phyloP scores from a whole-genome alignment of 2,113 vertebrate species.

The Callionymus lyra region DNA sequence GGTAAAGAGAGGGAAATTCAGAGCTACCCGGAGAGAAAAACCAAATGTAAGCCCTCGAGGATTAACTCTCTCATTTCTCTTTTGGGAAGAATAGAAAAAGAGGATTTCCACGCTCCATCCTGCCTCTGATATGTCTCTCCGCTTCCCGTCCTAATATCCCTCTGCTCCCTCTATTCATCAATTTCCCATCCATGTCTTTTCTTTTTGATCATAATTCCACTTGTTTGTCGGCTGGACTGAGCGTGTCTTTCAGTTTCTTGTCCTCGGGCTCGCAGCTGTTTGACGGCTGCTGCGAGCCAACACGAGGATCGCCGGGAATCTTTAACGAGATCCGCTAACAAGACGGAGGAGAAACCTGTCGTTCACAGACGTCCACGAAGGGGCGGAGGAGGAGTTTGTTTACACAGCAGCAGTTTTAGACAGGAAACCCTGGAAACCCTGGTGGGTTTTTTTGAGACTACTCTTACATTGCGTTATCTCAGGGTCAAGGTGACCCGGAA shows the following conservation, averaged over 20 bases:
- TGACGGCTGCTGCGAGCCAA: conserved; percentile 20
- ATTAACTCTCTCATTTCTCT: conserved; percentile 69
- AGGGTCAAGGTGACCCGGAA: too few species aligned
- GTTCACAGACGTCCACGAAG: too few species aligned
- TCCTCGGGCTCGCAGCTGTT: conserved; percentile 23
- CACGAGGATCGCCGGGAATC: conserved; percentile 2
- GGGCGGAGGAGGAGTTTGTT: too few species aligned
- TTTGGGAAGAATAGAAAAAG: conserved; percentile 53
- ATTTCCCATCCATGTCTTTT: conserved; percentile 11
- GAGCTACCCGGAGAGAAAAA: conserved; percentile 39
- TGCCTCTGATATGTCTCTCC: conserved; percentile 51
- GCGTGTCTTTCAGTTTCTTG: conserved; percentile 6
- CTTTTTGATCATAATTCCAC: conserved; percentile 5
- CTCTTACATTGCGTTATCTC: too few species aligned
- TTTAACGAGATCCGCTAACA: too few species aligned
- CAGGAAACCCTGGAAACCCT: too few species aligned
- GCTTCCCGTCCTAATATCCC: conserved; percentile 51
- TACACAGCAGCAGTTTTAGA: too few species aligned
- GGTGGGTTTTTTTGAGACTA: too few species aligned
- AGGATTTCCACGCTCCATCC: conserved; percentile 52
- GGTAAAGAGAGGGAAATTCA: conserved; percentile 36
- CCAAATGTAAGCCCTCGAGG: conserved; percentile 65
- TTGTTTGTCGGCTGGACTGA: not conserved
- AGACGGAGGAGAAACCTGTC: too few species aligned
- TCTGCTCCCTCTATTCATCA: not conserved